phyloP scores from a whole-genome alignment of 2,888 invertebrate genomes.

The Dolichomitus sp. region DNA sequence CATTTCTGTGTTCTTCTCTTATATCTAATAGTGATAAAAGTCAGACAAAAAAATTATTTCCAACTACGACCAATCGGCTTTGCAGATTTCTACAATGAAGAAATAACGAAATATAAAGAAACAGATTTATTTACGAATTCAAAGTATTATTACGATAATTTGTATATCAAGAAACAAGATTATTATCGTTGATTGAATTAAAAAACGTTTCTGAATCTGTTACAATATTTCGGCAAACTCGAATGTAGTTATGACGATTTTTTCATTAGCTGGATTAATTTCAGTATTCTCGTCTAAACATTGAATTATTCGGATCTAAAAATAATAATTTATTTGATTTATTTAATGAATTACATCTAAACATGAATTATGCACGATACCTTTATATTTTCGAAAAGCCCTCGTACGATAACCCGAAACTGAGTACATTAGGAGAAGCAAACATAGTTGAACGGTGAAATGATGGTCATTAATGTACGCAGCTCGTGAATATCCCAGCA shows the following conservation, averaged over 20 bases:
- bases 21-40: neutral
- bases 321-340: neutral
- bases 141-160: too few relatives aligned
- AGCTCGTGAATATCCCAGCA: neutral
- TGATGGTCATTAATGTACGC: slow-evolving; percentile 2
- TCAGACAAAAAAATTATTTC: neutral
- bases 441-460: neutral
- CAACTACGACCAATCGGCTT: neutral
- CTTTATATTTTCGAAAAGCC: neutral
- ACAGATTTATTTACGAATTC: too few relatives aligned
- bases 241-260: too few relatives aligned
- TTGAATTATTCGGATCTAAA: too few relatives aligned
- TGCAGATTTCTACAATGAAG: neutral
- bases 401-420: neutral
- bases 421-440: slow-evolving; percentile 1
- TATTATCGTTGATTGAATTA: too few relatives aligned
- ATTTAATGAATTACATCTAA: neutral
- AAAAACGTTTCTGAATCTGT: too few relatives aligned
- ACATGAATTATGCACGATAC: neutral
- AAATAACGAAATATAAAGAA: neutral
- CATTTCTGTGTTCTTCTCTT: neutral
- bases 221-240: too few relatives aligned
- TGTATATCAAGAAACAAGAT: too few relatives aligned
- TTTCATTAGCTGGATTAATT: too few relatives aligned
- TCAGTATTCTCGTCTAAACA: too few relatives aligned